Conservation (phyloP, 2,888 invertebrate genomes). For the Drosophila testacea region DNA sequence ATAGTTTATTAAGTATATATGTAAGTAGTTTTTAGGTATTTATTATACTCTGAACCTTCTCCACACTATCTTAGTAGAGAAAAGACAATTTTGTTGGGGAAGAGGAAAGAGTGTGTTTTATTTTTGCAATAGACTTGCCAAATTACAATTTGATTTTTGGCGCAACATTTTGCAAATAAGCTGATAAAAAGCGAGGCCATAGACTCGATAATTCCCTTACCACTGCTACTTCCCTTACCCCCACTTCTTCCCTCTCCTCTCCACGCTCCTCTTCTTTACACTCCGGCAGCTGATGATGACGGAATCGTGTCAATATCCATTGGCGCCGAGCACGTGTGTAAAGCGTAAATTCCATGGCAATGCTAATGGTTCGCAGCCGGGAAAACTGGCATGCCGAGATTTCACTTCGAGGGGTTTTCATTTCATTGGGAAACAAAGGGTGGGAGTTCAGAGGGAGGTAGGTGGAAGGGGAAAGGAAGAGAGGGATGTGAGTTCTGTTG, state of each 20-base stretch:
- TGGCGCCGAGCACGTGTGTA: slow-evolving; percentile 57
- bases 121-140: slow-evolving; percentile 2
- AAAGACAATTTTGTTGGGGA: background rate
- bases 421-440: slow-evolving; percentile 12
- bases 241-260: background rate
- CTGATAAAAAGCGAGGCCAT: slow-evolving; percentile 26
- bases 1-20: no score
- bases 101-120: background rate
- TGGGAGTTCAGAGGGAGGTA: no score
- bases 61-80: background rate
- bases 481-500: slow-evolving; percentile 28
- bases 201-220: background rate
- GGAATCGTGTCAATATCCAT: slow-evolving; percentile 75
- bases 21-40: no score
- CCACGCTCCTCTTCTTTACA: background rate
- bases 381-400: slow-evolving; percentile 67
- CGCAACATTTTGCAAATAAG: slow-evolving; percentile 31
- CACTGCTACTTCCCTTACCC: background rate
- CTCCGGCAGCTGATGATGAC: slow-evolving; percentile 61
- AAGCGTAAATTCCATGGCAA: slow-evolving; percentile 66
- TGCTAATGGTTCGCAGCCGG: slow-evolving; percentile 66
- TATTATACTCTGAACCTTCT: no score
- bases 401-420: slow-evolving; percentile 50
- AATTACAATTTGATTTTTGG: slow-evolving; percentile 51
- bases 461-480: background rate